Evolutionary conservation across 2,888 invertebrate species (phyloP), one percentile per base, ranked within the genome.

Genomic region (Drosophila phalerata): DNA sequence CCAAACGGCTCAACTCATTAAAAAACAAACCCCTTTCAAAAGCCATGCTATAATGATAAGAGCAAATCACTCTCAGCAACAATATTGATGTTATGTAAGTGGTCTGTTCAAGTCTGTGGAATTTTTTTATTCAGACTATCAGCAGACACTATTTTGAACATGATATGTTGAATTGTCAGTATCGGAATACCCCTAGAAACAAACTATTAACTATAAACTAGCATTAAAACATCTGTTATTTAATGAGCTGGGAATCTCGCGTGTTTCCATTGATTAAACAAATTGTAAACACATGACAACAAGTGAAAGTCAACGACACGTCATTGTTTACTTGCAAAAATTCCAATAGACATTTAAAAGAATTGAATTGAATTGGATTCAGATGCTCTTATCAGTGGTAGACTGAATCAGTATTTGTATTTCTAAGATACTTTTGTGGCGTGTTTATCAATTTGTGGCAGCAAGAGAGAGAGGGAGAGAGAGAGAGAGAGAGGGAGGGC

Each of bases 231-330:
- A 32, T 40, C 19, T 53, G 40, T 32, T 55, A 10, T n/a, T 55
- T 2, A 43, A 38, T 28, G 25, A 38, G 42, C 30, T 55, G 34
- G 34, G 37, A 47, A n/a, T 38, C 37, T 38, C 47, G 11, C 17
- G 5, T 47, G 19, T n/a, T 58, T 48, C 25, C 1, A 17, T 5
- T 74, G 52, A 53, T 60, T 60, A 22, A 28, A 9, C n/a, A 30
- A 43, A 51, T 37, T 43, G 55, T 34, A 43, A 74, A 78, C 79
- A 43, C 65, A 58, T 63, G 88, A 83, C 69, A 72, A 62, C 8
- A 69, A 83, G 81, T 77, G 81, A 83, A 88, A 83, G 83, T 83
- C 64, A 61, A 69, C 63, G 56, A 85, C 88, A 88, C 83, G 83
- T 83, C 88, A 83, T 80, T 85, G 88, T 85, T 87, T 76, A 80